Conservation (phyloP, 2,888 invertebrate genomes). For the Macrophya alboannulata region DNA sequence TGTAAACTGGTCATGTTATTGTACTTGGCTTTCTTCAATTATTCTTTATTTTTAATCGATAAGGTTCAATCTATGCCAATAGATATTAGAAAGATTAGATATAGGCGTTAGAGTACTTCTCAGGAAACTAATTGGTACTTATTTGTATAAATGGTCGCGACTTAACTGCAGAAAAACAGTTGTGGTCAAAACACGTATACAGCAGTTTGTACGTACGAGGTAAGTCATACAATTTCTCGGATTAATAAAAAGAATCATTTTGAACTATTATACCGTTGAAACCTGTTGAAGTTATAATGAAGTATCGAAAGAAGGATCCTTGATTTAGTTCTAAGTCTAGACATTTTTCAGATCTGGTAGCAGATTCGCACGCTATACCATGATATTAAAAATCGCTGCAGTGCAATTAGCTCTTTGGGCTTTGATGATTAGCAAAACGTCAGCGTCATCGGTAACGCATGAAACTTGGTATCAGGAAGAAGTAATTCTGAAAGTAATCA, state of each 20-base stretch:
- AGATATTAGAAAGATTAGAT: no score
- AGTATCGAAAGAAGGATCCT: not conserved
- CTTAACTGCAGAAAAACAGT: not conserved
- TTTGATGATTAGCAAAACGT: not conserved
- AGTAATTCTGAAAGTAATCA: not conserved
- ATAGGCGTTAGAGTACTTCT: not conserved
- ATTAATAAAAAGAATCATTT: not conserved
- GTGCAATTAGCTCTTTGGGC: not conserved
- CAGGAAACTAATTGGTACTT: not conserved
- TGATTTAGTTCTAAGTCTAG: not conserved
- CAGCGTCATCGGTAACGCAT: not conserved
- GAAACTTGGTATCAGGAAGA: slow-evolving; percentile 7
- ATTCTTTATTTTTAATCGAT: no score
- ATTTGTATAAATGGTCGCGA: not conserved
- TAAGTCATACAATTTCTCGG: not conserved
- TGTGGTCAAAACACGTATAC: not conserved
- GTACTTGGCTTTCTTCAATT: no score
- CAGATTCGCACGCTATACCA: not conserved
- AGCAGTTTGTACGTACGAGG: not conserved
- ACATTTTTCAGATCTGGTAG: not conserved
- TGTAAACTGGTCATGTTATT: no score
- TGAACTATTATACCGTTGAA: no score
- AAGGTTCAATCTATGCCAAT: no score
- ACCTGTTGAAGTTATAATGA: no score
- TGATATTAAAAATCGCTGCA: not conserved